phyloP scores from a whole-genome alignment of 2,888 invertebrate genomes.

The Spilosoma lubricipeda region DNA sequence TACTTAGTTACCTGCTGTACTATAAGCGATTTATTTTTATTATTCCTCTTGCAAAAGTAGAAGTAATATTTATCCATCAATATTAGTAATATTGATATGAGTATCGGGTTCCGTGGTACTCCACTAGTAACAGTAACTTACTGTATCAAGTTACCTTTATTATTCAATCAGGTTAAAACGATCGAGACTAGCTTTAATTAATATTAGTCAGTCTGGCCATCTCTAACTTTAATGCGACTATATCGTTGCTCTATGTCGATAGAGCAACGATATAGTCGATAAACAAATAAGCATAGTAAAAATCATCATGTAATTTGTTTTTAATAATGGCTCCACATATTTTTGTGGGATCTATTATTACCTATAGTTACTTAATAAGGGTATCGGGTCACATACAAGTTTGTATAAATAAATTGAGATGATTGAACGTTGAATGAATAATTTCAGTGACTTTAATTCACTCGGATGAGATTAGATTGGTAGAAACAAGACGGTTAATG shows the following conservation, averaged over 20 bases:
- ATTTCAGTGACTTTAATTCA: not conserved
- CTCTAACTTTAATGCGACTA: too few relatives aligned
- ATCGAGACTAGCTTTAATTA: too few relatives aligned
- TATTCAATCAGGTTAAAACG: not conserved
- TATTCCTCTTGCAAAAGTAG: not conserved
- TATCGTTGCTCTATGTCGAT: too few relatives aligned
- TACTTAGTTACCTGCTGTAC: too few relatives aligned
- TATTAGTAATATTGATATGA: slow-evolving; percentile 39
- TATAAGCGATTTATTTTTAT: too few relatives aligned
- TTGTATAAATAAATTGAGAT: not conserved
- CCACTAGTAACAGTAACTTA: slow-evolving; percentile 38
- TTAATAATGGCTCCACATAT: too few relatives aligned
- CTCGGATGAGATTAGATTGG: not conserved
- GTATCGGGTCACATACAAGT: not conserved
- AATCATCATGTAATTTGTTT: too few relatives aligned
- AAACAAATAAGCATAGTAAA: too few relatives aligned
- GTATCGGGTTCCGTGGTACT: slow-evolving; percentile 38
- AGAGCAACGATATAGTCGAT: too few relatives aligned
- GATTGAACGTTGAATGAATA: not conserved
- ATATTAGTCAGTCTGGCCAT: too few relatives aligned
- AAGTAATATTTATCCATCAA: slow-evolving; percentile 38
- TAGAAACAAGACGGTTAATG: too few relatives aligned
- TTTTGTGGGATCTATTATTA: too few relatives aligned
- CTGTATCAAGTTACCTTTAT: slow-evolving; percentile 8
- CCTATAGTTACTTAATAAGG: not conserved